Percentiles rank a stretch among this genome's conserved stretches.
Evolutionary conservation across 2,113 vertebrate species (phyloP).

Genomic region (Nycticryphes semicollaris): DNA sequence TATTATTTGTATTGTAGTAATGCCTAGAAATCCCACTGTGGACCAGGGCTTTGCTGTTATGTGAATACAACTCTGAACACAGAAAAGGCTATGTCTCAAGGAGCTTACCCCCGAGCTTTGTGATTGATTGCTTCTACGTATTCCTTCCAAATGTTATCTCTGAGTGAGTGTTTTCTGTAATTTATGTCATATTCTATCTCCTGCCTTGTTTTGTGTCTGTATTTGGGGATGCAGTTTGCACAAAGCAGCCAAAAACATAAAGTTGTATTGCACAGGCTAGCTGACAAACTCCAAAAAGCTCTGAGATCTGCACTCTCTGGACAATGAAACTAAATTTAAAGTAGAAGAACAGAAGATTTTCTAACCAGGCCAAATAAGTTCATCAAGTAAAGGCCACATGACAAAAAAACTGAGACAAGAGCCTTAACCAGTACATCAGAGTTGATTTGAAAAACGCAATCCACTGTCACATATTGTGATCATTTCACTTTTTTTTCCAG

Average conservation of each 20-base stretch:
- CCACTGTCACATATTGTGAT: neutral
- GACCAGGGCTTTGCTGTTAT: neutral
- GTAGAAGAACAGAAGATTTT: neutral
- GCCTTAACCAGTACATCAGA: neutral
- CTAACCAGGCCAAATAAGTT: neutral
- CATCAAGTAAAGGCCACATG: neutral
- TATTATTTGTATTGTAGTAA: constrained; percentile 38
- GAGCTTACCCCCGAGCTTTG: constrained; percentile 15
- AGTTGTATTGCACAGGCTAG: neutral
- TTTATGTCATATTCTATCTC: constrained; percentile 41
- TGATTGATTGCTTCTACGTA: constrained; percentile 18
- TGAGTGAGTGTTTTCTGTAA: neutral
- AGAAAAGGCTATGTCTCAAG: neutral
- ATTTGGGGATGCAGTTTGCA: constrained; percentile 2
- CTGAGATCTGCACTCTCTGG: neutral
- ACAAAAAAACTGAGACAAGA: neutral
- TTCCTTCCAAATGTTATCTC: constrained; percentile 30
- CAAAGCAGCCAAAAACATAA: neutral
- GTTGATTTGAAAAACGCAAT: constrained; percentile 1
- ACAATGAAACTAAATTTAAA: neutral
- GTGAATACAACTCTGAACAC: neutral
- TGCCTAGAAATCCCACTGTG: constrained; percentile 4
- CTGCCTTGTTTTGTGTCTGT: constrained; percentile 4
- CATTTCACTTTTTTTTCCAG: constrained; percentile 22
- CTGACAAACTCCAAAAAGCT: neutral